phyloP scores from a whole-genome alignment of 2,888 invertebrate species.

The Athalia rosae region DNA sequence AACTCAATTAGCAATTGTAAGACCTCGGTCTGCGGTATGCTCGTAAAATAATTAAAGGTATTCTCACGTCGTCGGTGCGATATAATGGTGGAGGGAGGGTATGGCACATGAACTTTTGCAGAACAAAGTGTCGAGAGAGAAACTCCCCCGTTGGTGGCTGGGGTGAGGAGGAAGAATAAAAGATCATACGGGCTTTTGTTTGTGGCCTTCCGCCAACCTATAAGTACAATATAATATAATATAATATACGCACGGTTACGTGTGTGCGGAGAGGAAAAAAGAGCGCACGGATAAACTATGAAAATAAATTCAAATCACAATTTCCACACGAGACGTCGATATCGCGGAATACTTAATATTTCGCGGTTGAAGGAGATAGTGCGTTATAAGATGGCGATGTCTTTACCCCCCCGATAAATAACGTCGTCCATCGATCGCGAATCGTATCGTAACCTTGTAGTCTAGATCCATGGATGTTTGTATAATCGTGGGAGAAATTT shows the following conservation, averaged over 20 bases:
- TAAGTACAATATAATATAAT: too few relatives aligned
- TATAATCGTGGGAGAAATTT: slow-evolving; percentile 20
- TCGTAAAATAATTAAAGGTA: slow-evolving; percentile 26
- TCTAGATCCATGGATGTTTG: slow-evolving; percentile 20
- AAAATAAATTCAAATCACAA: slow-evolving; percentile 34
- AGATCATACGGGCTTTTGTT: slow-evolving; percentile 5
- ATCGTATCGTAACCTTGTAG: slow-evolving; percentile 11
- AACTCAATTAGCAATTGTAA: not conserved
- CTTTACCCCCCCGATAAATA: slow-evolving; percentile 4
- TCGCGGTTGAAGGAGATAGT: not conserved
- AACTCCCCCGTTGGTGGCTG: too few relatives aligned
- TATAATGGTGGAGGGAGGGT: not conserved
- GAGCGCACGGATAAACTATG: not conserved
- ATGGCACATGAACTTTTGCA: slow-evolving; percentile 23
- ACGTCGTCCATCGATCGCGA: not conserved
- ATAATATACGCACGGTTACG: too few relatives aligned
- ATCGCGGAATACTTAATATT: slow-evolving; percentile 23
- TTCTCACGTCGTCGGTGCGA: slow-evolving; percentile 18
- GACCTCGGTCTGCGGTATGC: not conserved
- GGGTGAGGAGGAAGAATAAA: not conserved
- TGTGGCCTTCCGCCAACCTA: not conserved
- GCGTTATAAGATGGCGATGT: not conserved
- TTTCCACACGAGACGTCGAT: slow-evolving; percentile 3
- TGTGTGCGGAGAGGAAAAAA: too few relatives aligned
- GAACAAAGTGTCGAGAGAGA: not conserved